Evolutionary conservation across 2,888 invertebrate species (phyloP).

Genomic region (Eulithis testata): DNA sequence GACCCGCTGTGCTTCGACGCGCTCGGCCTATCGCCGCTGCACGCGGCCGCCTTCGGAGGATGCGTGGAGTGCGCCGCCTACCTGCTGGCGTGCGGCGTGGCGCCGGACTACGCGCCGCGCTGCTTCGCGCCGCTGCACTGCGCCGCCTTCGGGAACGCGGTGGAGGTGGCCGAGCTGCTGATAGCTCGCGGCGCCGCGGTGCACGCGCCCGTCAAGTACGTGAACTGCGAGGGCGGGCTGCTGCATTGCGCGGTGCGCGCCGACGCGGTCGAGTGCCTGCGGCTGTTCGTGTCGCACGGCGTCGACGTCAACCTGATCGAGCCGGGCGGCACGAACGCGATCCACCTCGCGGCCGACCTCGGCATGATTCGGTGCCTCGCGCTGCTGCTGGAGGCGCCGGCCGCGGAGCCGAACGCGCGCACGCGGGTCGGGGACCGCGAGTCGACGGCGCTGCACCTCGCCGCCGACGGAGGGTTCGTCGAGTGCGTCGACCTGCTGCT

Average conservation of each 20-base stretch:
- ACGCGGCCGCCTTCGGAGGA: constrained; percentile 92
- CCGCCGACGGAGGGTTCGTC: constrained; percentile 94
- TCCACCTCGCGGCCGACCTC: constrained; percentile 92
- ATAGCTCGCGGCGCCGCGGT: constrained; percentile 89
- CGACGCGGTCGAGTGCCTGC: constrained; percentile 92
- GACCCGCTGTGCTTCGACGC: constrained; percentile 89
- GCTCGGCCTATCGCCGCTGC: constrained; percentile 89
- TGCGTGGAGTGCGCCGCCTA: constrained; percentile 88
- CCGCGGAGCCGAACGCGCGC: constrained; percentile 88
- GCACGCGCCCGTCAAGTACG: constrained; percentile 86
- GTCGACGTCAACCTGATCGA: constrained; percentile 91
- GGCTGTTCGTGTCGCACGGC: constrained; percentile 89
- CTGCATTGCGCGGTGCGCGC: constrained; percentile 94
- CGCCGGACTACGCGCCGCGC: constrained; percentile 88
- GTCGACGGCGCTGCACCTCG: constrained; percentile 92
- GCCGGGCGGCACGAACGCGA: constrained; percentile 90
- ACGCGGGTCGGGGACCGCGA: constrained; percentile 89
- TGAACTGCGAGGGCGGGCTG: constrained; percentile 89
- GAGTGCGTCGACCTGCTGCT: constrained; percentile 91
- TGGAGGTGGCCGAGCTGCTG: constrained; percentile 91
- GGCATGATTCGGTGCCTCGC: constrained; percentile 90
- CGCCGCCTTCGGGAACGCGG: constrained; percentile 94
- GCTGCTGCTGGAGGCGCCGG: constrained; percentile 89
- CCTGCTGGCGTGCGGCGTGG: constrained; percentile 87
- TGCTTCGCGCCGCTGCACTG: constrained; percentile 94